A percentile compares a stretch with the other conserved stretches of the same genome.
These are phyloP conservation scores for Cloeon dipterum DNA, from an alignment of 2,888 invertebrate species.

Conservation along the genomic window DNA sequence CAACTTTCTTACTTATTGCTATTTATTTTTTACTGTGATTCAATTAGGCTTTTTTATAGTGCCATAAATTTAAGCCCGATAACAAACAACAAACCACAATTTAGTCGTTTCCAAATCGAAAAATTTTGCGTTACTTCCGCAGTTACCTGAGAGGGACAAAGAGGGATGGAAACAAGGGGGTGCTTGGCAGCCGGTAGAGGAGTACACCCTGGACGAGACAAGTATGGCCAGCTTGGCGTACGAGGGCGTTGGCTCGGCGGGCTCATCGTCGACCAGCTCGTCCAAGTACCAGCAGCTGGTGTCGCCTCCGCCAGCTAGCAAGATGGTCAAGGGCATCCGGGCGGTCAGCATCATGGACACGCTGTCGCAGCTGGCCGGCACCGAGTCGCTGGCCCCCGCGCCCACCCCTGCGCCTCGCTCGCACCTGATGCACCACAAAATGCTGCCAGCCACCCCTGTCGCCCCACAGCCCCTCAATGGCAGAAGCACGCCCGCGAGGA, in stretches of 20 bases:
- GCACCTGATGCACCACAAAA: background rate
- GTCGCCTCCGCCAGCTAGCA: background rate
- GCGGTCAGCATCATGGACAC: background rate
- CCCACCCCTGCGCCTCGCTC: background rate
- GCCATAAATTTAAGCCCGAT: no score
- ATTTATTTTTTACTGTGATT: no score
- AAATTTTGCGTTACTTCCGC: no score
- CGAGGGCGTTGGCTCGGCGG: no score
- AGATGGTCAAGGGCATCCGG: background rate
- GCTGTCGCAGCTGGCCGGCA: background rate
- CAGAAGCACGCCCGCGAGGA: slow-evolving; percentile 4
- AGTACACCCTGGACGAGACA: background rate
- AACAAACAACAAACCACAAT: no score
- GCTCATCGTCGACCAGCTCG: no score
- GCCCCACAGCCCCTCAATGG: background rate
- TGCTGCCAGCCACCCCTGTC: background rate
- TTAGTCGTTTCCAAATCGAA: no score
- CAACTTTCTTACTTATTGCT: no score
- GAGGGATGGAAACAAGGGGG: background rate
- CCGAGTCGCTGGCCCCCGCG: background rate
- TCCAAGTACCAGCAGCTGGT: no score
- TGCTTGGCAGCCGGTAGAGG: background rate
- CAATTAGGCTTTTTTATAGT: no score
- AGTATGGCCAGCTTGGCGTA: background rate
- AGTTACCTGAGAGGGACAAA: no score